Evolutionary conservation across 1,140 invertebrate species (phyloP), one percentile per base, ranked within the genome.

Genomic region (Carcinoscorpius rotundicauda): DNA sequence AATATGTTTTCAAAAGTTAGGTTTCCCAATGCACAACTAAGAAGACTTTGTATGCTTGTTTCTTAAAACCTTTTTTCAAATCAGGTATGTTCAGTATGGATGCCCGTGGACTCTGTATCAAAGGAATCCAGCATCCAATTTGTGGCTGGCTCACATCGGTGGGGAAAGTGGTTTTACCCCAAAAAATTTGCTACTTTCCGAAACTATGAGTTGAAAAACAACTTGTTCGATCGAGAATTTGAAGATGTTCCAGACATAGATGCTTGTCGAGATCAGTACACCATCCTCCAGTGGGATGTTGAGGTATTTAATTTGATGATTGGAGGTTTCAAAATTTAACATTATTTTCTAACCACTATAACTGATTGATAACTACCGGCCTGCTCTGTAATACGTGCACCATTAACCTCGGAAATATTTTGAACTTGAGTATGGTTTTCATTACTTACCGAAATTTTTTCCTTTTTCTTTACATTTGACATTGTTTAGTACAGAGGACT

Each of bases 21-120:
- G 0, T 29, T 29, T 29, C 2, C 29, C 29, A 29, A 29, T 29
- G 29, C 29, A 29, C 29, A 29, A 29, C 29, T 29, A 29, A 29
- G 29, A 29, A 29, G 2, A 29, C 29, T 29, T 29, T 29, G 29
- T 29, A 2, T 1, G 2, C 29, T 29, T 29, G 29, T 29, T 29
- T 29, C 29, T 29, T 29, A 29, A 29, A 29, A 29, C 29, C 29
- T 29, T 29, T 2, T 29, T 29, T 29, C 29, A 55, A 55, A 55
- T 1, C 56, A 75, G 73, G 70, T 68, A 2, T 74, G 74, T 53
- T 71, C 72, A 0, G 70, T 73, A 6, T 73, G 72, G 72, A 73
- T 74, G 70, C 72, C 73, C 2, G 66, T 75, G 3, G 74, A 75
- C 61, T 58, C 66, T 0, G 70, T 75, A 9, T 64, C 72, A 2